These are phyloP conservation scores for Eremophila alpestris DNA, from an alignment of 2,797 vertebrate genomes.

Conservation along the genomic window DNA sequence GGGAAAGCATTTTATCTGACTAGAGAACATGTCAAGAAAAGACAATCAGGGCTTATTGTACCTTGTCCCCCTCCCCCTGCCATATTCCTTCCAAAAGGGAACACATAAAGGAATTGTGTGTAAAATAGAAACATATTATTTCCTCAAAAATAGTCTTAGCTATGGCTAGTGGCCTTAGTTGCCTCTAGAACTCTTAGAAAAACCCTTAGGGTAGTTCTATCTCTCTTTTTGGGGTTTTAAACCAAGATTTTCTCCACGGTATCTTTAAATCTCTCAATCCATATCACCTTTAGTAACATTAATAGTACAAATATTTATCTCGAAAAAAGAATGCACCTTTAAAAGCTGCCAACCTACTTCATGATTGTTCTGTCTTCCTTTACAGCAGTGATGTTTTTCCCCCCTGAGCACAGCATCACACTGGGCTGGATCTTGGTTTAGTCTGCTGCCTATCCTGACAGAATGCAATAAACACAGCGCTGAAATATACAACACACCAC, in stretches of 20 bases:
- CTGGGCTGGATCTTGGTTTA: background rate
- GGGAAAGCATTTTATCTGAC: background rate
- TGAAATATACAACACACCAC: background rate
- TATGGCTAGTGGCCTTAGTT: background rate
- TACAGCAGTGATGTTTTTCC: background rate
- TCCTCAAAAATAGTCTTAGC: background rate
- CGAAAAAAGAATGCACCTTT: background rate
- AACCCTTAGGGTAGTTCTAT: background rate
- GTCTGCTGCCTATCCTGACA: background rate
- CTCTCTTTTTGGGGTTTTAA: background rate
- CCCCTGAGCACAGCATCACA: background rate
- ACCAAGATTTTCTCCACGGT: background rate
- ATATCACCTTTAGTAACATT: background rate
- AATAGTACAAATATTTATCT: background rate
- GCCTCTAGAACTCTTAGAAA: background rate
- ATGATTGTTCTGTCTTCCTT: background rate
- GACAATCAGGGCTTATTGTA: background rate
- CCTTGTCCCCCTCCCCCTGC: background rate
- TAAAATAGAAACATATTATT: background rate
- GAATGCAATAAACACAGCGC: background rate
- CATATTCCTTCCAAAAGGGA: background rate
- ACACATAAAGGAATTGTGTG: background rate
- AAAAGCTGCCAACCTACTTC: background rate
- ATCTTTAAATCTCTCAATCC: background rate
- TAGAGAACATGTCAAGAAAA: background rate